Evolutionary conservation across 2,888 invertebrate genomes (phyloP).

Genomic region (Ophion slaviceki): DNA sequence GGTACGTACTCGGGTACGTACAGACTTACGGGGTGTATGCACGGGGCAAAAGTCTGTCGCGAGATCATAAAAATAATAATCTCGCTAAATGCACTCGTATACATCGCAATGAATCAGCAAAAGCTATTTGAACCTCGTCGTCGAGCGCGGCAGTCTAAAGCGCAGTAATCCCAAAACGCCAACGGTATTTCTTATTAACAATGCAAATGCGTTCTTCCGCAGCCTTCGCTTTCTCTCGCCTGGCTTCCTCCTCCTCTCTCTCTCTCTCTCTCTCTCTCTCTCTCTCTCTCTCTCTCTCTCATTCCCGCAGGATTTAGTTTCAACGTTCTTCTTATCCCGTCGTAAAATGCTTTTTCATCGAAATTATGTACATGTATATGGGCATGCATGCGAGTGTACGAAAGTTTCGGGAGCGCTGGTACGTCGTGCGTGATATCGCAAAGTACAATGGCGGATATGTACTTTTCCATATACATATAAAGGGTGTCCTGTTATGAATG

Average conservation of each 20-base stretch:
- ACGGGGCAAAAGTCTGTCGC: slow-evolving; percentile 21
- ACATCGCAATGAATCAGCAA: slow-evolving; percentile 50
- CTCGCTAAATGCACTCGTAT: slow-evolving; percentile 28
- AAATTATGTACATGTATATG: slow-evolving; percentile 26
- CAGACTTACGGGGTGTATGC: too few species aligned
- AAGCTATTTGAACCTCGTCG: slow-evolving; percentile 27
- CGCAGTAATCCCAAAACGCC: slow-evolving; percentile 46
- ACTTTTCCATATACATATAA: slow-evolving; percentile 9
- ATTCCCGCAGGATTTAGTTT: slow-evolving; percentile 64
- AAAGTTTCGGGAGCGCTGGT: slow-evolving; percentile 38
- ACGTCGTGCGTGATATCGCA: slow-evolving; percentile 57
- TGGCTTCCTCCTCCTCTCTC: background rate
- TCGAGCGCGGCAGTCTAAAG: background rate
- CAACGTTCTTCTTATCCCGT: slow-evolving; percentile 65
- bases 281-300: slow-evolving; percentile 57
- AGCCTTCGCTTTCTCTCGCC: slow-evolving; percentile 23
- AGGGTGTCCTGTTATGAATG: background rate
- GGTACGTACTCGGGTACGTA: background rate
- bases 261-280: slow-evolving; percentile 17
- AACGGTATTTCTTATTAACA: slow-evolving; percentile 62
- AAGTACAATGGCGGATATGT: slow-evolving; percentile 54
- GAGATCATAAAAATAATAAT: slow-evolving; percentile 41
- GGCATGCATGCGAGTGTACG: background rate
- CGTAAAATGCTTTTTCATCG: slow-evolving; percentile 64
- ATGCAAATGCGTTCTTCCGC: slow-evolving; percentile 58